These are phyloP conservation scores for Scomber colias DNA, from an alignment of 2,113 vertebrate genomes.

Conservation along the genomic window DNA sequence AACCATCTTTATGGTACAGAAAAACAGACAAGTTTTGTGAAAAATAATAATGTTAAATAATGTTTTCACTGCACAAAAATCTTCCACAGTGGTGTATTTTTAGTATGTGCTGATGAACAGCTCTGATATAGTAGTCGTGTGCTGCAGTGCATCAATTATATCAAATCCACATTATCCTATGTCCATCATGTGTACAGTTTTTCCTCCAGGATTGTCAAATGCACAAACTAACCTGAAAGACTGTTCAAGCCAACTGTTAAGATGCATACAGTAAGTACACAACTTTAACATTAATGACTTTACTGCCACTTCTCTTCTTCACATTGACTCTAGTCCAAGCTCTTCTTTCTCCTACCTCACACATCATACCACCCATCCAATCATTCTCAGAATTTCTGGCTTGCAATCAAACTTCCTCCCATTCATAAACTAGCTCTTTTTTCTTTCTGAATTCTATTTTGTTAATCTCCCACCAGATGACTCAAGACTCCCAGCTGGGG, in stretches of 20 bases:
- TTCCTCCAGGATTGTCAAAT: neutral
- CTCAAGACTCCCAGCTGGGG: neutral
- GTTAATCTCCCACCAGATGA: neutral
- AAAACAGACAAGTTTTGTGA: too few relatives aligned
- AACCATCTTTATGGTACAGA: too few relatives aligned
- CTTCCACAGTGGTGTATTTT: neutral
- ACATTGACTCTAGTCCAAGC: neutral
- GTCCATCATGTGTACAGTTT: neutral
- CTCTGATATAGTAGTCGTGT: too few relatives aligned
- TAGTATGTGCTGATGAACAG: too few relatives aligned
- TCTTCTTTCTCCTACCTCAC: neutral
- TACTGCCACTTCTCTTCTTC: neutral
- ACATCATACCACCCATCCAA: neutral
- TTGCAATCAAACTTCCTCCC: neutral
- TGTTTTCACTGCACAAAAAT: neutral
- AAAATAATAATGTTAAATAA: too few relatives aligned
- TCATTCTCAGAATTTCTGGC: neutral
- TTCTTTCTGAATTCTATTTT: neutral
- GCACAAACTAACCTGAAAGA: neutral
- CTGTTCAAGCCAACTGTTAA: neutral
- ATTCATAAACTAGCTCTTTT: conserved; percentile 1
- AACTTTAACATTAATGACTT: neutral
- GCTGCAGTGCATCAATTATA: too few relatives aligned
- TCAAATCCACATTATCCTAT: neutral
- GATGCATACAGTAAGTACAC: neutral